Conservation (phyloP, 2,113 vertebrate genomes). For the Alosa alosa region DNA sequence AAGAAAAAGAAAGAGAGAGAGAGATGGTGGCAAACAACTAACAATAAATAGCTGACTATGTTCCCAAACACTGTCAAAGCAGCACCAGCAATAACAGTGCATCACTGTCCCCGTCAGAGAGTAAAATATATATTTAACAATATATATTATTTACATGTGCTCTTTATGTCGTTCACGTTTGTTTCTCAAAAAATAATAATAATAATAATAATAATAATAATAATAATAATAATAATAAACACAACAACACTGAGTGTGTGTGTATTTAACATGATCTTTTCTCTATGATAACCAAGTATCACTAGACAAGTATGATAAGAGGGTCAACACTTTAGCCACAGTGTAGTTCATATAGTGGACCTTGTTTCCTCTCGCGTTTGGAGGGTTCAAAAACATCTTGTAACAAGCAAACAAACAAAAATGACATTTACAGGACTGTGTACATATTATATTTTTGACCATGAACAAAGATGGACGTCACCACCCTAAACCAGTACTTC, state of each 20-base stretch:
- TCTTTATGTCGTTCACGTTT: constrained; percentile 61
- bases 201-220: too few species aligned
- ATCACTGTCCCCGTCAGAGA: constrained; percentile 56
- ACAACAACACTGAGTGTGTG: background rate
- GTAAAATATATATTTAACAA: constrained; percentile 68
- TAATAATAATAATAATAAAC: constrained; percentile 23
- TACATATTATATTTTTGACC: background rate
- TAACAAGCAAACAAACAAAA: constrained; percentile 1
- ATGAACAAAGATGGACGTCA: background rate
- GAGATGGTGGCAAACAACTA: constrained; percentile 59
- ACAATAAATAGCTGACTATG: constrained; percentile 53
- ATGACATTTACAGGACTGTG: constrained; percentile 7
- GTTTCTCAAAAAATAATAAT: constrained; percentile 46
- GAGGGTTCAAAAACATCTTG: background rate
- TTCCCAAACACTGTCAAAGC: constrained; percentile 43
- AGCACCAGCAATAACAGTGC: constrained; percentile 46
- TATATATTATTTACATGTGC: constrained; percentile 82
- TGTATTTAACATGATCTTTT: background rate
- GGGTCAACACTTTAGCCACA: background rate
- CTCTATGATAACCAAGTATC: background rate
- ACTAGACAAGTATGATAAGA: background rate
- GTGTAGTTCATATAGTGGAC: constrained; percentile 4
- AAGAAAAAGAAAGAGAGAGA: background rate
- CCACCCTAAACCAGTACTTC: background rate
- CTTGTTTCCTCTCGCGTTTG: background rate